Evolutionary conservation across 2,797 vertebrate genomes (phyloP), one percentile per base, ranked within the genome.

Genomic region (Spea hammondii): DNA sequence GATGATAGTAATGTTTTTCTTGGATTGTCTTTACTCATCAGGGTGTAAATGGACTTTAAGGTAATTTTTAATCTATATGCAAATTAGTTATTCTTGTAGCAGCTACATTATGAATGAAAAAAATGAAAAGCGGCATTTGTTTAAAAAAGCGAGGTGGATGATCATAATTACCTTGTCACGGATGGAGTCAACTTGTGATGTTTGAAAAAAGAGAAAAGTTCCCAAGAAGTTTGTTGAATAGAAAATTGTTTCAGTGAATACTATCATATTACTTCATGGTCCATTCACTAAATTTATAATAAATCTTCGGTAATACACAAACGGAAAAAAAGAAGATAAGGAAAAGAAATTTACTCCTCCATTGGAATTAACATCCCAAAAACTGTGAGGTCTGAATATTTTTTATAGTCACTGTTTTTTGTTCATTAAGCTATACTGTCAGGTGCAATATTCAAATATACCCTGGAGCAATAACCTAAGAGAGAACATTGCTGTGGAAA

Each of bases 1-100:
- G 83, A 84, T 84, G 55, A 65, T 87, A 85, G n/a, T 51, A 80
- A 44, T 84, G 17, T 47, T 68, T 75, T 70, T 84, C 64, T 86
- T 89, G 68, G 70, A 81, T 83, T 86, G 82, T 83, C 82, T 90
- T 88, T 88, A 87, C 69, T 88, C 84, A 88, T 87, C 65, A 85
- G 86, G 48, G 72, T 59, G 13, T 86, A 88, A 89, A 87, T 86
- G 85, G 85, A n/a, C 74, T 85, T 88, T 80, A 85, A 88, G 69
- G 77, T 88, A 88, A 88, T 87, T 89, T 87, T 90, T 89, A 90
- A 89, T 89, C 83, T 89, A 80, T 86, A 86, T 89, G 84, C 86
- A 89, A 90, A 89, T 88, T 78, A 86, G 74, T 14, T 83, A 85
- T 86, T 88, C 85, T 71, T 86, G 17, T 84, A 84, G 85, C 2